Conservation (phyloP, 1,140 invertebrate genomes). For the Pentalonia nigronervosa region DNA sequence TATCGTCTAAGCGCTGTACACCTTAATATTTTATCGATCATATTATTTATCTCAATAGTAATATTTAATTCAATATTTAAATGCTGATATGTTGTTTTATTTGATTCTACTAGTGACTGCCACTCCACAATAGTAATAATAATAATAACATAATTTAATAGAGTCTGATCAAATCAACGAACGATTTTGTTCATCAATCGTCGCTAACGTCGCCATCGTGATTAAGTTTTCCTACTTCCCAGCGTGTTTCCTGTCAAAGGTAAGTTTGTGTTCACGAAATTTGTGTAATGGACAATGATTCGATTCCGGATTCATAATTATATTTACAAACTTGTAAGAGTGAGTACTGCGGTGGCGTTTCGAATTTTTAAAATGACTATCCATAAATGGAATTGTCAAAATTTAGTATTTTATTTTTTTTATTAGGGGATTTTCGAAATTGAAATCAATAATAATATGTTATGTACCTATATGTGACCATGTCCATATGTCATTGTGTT, state of each 20-base stretch:
- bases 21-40: too few species aligned
- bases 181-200: not conserved
- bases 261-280: not conserved
- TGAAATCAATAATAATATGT: too few species aligned
- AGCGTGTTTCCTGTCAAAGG: not conserved
- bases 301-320: not conserved
- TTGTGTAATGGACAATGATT: not conserved
- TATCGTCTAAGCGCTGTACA: too few species aligned
- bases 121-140: not conserved
- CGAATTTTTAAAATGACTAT: not conserved
- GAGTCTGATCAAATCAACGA: not conserved
- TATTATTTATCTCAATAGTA: too few species aligned
- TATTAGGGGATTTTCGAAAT: too few species aligned
- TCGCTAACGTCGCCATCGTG: not conserved
- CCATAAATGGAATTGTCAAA: too few species aligned
- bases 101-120: not conserved
- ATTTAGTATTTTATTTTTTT: too few species aligned
- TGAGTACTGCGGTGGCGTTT: not conserved
- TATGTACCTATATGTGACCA: too few species aligned
- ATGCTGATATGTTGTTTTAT: not conserved
- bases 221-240: not conserved
- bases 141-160: not conserved
- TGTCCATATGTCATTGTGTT: too few species aligned
- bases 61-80: not conserved
- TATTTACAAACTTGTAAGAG: not conserved